Percentiles rank a stretch among this genome's conserved stretches.
These are phyloP conservation scores for Triplophysa bombifrons DNA, from an alignment of 2,797 vertebrate genomes.

Conservation along the genomic window DNA sequence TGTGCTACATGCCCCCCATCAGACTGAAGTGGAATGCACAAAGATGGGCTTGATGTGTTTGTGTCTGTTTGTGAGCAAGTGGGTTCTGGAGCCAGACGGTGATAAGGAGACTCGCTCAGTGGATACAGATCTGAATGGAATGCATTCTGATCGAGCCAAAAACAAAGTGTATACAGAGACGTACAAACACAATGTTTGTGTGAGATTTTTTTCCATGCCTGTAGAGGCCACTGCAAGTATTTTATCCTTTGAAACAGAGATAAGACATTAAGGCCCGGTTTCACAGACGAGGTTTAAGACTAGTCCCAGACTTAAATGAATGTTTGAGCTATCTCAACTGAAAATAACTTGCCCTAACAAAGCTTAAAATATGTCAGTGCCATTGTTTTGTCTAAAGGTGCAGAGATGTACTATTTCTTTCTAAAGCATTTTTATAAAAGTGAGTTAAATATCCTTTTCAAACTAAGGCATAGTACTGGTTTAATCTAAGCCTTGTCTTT, in stretches of 20 bases:
- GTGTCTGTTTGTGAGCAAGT: slow-evolving; percentile 37
- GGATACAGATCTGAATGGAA: slow-evolving; percentile 45
- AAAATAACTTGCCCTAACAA: too few relatives aligned
- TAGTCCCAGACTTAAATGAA: too few relatives aligned
- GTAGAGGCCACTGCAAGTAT: slow-evolving; percentile 13
- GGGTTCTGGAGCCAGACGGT: slow-evolving; percentile 49
- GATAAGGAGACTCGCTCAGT: slow-evolving; percentile 29
- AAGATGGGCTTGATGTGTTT: slow-evolving; percentile 41
- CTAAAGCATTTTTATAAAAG: too few relatives aligned
- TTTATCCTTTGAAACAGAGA: slow-evolving; percentile 20
- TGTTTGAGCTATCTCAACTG: too few relatives aligned
- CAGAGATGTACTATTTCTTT: too few relatives aligned
- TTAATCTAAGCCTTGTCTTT: too few relatives aligned
- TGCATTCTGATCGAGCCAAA: slow-evolving; percentile 30
- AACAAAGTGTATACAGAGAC: slow-evolving; percentile 41
- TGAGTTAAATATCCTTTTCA: too few relatives aligned
- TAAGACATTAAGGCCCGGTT: too few relatives aligned
- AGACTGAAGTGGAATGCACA: slow-evolving; percentile 38
- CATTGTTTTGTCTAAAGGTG: too few relatives aligned
- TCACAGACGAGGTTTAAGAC: too few relatives aligned
- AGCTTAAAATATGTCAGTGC: too few relatives aligned
- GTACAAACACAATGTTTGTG: slow-evolving; percentile 30
- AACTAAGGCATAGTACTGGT: too few relatives aligned
- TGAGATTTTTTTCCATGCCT: not conserved
- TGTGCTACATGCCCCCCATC: slow-evolving; percentile 7